Base-by-base conservation (phyloP, 2,888 invertebrate genomes). In the Bombylius major region DNA sequence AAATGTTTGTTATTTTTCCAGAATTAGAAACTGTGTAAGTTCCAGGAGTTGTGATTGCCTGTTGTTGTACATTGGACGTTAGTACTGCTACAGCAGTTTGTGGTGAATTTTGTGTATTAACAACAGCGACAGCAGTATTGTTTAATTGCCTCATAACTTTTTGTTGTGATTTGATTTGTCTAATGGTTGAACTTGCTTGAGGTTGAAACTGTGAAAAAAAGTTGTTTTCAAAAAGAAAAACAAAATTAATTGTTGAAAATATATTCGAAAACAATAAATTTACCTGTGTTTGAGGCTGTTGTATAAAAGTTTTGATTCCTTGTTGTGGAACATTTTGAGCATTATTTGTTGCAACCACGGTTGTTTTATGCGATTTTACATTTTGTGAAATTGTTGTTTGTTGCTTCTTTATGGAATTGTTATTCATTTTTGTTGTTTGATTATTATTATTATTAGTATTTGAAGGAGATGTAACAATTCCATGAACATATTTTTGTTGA, bases 111-210 rank as follows among this genome's bases (percentile, higher is more conserved):
- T 36, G 34, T 8, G 34, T 36, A 11, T 42, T 42, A 12, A 36
- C 47, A 13, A 51, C 62, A 56, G 44, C 56, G 23, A 47, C 50
- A n/a, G 39, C 44, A 50, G 48, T 64, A 59, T 64, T 69, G 50
- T 65, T 68, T 57, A 69, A 69, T 62, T 73, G 73, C 60, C 73
- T 71, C 5, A 71, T 65, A 53, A 73, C 66, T 61, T 73, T 64
- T 34, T 57, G 53, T 13, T 62, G 63, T 42, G 64, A 63, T 51
- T 63, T 63, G 8, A 64, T 54, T 42, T 62, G 62, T 47, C 62
- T 62, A 8, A 62, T 56, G 9, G 58, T 64, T 12, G 61, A 56
- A 39, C 56, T 58, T 7, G 51, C 47, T 56, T 54, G 55, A 60
- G 61, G 6, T 61, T 48, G 51, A 48, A 52, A 64, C 50, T 56